These are phyloP conservation scores for Cavia aperea DNA, from an alignment of 2,113 vertebrate species.

Conservation along the genomic window DNA sequence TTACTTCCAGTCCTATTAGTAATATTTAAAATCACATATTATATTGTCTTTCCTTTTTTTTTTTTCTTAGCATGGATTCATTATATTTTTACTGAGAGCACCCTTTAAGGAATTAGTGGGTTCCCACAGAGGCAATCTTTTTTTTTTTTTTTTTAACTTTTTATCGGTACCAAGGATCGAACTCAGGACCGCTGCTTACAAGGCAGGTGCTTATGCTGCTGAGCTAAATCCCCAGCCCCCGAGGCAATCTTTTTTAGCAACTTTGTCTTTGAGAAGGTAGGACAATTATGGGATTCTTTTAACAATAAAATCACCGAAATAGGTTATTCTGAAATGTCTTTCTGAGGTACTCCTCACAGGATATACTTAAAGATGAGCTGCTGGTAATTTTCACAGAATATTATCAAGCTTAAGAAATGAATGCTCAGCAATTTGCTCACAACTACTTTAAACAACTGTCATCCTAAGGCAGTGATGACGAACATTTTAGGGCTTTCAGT, in stretches of 20 bases:
- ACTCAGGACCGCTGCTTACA: too few relatives aligned
- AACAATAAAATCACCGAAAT: not conserved
- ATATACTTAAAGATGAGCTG: not conserved
- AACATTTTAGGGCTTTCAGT: not conserved
- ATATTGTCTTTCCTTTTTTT: not conserved
- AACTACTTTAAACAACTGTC: not conserved
- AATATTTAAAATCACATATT: conserved; percentile 41
- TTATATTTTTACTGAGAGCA: not conserved
- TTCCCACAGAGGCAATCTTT: not conserved
- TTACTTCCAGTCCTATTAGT: conserved; percentile 53
- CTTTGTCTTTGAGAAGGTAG: not conserved
- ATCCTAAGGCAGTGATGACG: not conserved
- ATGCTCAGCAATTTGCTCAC: not conserved
- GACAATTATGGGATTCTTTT: not conserved
- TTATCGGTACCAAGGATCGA: too few relatives aligned
- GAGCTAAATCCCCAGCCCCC: too few relatives aligned
- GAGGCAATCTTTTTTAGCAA: not conserved
- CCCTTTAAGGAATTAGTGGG: not conserved
- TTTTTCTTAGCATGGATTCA: conserved; percentile 9
- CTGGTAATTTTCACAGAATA: conserved; percentile 4
- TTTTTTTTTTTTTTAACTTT: too few relatives aligned
- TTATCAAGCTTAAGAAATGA: conserved; percentile 6
- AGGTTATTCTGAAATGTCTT: not conserved
- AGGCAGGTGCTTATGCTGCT: too few relatives aligned
- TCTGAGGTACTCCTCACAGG: not conserved